Conservation (phyloP, 2,888 invertebrate species). For the Stenchaetothrips biformis region DNA sequence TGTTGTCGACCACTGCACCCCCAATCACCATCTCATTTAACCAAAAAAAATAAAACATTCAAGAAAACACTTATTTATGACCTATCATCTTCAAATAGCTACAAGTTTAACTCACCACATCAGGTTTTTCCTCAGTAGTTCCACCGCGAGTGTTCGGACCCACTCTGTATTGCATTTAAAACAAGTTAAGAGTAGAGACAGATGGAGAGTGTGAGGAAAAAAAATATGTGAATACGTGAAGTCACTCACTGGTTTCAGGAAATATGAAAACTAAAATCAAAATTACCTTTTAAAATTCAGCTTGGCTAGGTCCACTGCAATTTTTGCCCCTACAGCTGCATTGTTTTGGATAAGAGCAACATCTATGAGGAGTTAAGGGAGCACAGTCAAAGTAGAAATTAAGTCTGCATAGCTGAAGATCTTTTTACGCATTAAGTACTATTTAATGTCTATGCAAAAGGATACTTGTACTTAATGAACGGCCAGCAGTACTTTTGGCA, state of each 20-base stretch:
- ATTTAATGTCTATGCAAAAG: slow-evolving; percentile 45
- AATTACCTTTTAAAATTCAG: slow-evolving; percentile 27
- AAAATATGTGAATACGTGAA: not conserved
- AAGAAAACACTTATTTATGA: not conserved
- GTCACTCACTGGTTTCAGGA: not conserved
- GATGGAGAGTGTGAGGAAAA: not conserved
- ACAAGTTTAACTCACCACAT: slow-evolving; percentile 9
- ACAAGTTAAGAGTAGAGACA: not conserved
- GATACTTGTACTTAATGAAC: slow-evolving; percentile 81
- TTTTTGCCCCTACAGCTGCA: slow-evolving; percentile 74
- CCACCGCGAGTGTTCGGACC: not conserved
- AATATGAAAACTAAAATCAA: not conserved
- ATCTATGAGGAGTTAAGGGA: slow-evolving; percentile 52
- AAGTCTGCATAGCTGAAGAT: slow-evolving; percentile 41
- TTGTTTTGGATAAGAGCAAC: slow-evolving; percentile 91
- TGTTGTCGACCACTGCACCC: slow-evolving; percentile 71
- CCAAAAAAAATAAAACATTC: slow-evolving; percentile 44
- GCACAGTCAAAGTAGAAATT: slow-evolving; percentile 42
- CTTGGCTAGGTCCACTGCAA: slow-evolving; percentile 59
- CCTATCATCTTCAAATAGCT: not conserved
- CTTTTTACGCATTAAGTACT: slow-evolving; percentile 45
- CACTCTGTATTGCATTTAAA: not conserved
- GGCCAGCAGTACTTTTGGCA: slow-evolving; percentile 71
- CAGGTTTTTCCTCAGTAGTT: not conserved
- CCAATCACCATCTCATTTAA: slow-evolving; percentile 58